Evolutionary conservation across 2,888 invertebrate genomes (phyloP), one percentile per base, ranked within the genome.

Genomic region (Drosophila siamana): DNA sequence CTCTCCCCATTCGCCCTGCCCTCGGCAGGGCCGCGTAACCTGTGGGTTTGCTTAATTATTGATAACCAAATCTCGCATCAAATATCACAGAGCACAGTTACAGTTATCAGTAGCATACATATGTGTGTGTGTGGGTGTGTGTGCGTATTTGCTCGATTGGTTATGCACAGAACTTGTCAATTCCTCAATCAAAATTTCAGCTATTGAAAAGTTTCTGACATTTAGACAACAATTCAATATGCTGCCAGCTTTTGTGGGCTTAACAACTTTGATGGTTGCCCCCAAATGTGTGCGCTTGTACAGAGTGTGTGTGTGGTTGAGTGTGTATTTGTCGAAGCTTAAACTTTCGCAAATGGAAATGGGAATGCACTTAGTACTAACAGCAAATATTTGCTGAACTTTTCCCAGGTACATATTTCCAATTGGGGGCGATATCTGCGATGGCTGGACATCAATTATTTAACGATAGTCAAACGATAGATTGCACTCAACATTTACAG

Each of bases 41-140:
- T 66, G 57, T 44, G 68, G 62, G 52, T 57, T 60, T 4, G 19
- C 61, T 86, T 66, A 72, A 82, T 86, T 86, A 82, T 79, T 86
- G 76, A 74, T 87, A 80, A 63, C 69, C 69, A 13, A 59, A 41
- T 28, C 16, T 50, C 30, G 75, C 63, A 60, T 74, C 69, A 40
- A 50, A 72, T 71, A 44, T 62, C 69, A 52, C 30, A 19, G 70
- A 54, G 19, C 28, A 52, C 47, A 30, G 9, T 16, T 15, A 47
- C 33, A 56, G 13, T 36, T 15, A 44, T 22, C 48, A 47, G 33
- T n/a, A 5, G 16, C n/a, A 8, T 44, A 6, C 1, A 9, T 7
- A 0, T 7, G 3, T 40, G 33, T 15, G 15, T 54, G 46, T 50
- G 26, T 54, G 24, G 54, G 19, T 38, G 43, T 36, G 26, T 33